Evolutionary conservation across 92 coral and sea anemone genomes (phyloP).

Genomic region (Epizoanthus fatuus): DNA sequence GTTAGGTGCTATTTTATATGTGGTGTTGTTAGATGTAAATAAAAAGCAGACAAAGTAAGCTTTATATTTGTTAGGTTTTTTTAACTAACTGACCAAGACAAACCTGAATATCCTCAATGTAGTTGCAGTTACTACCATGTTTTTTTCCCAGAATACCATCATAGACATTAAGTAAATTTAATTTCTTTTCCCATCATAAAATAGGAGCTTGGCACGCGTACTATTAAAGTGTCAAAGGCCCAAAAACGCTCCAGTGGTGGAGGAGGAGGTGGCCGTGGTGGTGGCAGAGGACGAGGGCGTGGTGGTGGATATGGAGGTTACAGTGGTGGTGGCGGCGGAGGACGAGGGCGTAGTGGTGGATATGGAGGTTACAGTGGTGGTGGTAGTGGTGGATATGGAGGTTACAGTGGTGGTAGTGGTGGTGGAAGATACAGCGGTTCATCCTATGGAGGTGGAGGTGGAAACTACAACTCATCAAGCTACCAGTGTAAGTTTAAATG

Average conservation of each 20-base stretch:
- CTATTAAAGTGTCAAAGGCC: constrained; percentile 47
- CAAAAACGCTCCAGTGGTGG: constrained; percentile 52
- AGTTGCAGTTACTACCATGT: background rate
- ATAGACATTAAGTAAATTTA: too few species aligned
- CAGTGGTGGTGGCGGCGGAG: constrained; percentile 15
- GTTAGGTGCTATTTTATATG: too few species aligned
- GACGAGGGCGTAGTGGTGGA: constrained; percentile 2
- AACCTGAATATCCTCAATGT: too few species aligned
- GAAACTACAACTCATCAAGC: background rate
- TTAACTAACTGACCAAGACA: too few species aligned
- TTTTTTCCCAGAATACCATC: too few species aligned
- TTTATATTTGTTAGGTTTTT: too few species aligned
- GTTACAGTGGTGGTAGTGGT: background rate
- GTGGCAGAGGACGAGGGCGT: constrained; percentile 15
- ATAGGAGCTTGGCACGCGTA: constrained; percentile 41
- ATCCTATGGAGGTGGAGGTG: background rate
- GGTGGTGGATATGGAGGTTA: constrained; percentile 17
- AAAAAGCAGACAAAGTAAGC: too few species aligned
- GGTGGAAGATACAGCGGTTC: background rate
- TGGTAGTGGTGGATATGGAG: constrained; percentile 18
- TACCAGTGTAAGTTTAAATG: constrained; percentile 9
- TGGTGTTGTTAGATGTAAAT: too few species aligned
- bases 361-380: background rate
- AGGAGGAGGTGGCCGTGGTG: constrained; percentile 23
- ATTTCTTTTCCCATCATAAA: background rate